phyloP scores from a whole-genome alignment of 2,888 invertebrate species.

The Oxytorus armatus region DNA sequence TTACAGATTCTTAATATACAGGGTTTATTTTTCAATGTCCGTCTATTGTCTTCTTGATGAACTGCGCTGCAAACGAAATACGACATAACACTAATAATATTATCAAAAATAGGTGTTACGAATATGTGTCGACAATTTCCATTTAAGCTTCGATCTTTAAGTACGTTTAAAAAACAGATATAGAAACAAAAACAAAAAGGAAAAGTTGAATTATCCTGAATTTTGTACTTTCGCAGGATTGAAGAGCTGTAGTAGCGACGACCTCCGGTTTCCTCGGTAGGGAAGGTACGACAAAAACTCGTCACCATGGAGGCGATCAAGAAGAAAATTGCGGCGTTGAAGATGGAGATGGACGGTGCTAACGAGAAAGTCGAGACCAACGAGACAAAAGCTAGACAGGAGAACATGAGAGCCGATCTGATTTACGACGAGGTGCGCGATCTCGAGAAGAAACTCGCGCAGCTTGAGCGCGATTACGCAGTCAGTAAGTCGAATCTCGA shows the following conservation, averaged over 20 bases:
- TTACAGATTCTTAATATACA: no score
- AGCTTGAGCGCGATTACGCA: slow-evolving; percentile 96
- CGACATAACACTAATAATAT: no score
- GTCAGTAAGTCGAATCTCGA: slow-evolving; percentile 95
- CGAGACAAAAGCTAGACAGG: slow-evolving; percentile 87
- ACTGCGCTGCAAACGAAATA: no score
- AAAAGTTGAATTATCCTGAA: slow-evolving; percentile 7
- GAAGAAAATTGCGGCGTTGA: slow-evolving; percentile 91
- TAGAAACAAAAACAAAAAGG: neutral
- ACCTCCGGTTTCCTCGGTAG: slow-evolving; percentile 52
- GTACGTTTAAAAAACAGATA: neutral
- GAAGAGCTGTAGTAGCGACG: slow-evolving; percentile 56
- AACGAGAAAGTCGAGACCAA: slow-evolving; percentile 88
- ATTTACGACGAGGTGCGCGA: slow-evolving; percentile 97
- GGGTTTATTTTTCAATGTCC: no score
- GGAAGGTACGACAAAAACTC: slow-evolving; percentile 42
- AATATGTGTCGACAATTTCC: no score
- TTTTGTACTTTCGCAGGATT: slow-evolving; percentile 45
- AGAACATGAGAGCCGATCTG: slow-evolving; percentile 83
- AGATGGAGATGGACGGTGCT: slow-evolving; percentile 90
- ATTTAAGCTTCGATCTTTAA: no score
- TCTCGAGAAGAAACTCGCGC: slow-evolving; percentile 97
- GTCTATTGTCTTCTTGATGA: no score
- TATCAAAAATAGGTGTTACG: no score
- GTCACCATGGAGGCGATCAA: slow-evolving; percentile 90